These are phyloP conservation scores for Sterna hirundo DNA, from an alignment of 2,113 vertebrate species.

Conservation along the genomic window DNA sequence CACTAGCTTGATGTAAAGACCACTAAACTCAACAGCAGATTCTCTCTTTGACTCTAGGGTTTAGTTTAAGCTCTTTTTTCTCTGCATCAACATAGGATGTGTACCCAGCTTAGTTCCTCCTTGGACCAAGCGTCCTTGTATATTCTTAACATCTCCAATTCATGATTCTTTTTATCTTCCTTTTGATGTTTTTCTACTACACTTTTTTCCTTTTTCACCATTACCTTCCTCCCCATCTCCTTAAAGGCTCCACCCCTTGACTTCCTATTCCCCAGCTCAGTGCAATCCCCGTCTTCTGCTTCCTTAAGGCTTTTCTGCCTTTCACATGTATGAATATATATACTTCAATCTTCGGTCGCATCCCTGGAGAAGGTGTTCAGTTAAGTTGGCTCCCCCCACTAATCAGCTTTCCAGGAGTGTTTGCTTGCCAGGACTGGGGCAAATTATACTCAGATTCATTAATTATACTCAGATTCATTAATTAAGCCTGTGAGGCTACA, in stretches of 20 bases:
- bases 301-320: background rate
- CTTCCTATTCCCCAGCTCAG: background rate
- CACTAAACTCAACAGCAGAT: background rate
- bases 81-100: background rate
- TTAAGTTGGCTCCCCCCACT: background rate
- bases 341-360: background rate
- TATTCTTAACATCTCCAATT: background rate
- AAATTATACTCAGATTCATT: constrained; percentile 25
- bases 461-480: constrained; percentile 9
- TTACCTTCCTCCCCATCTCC: background rate
- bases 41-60: background rate
- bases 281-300: background rate
- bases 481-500: background rate
- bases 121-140: background rate
- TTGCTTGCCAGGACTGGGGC: background rate
- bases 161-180: background rate
- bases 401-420: background rate
- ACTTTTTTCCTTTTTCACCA: background rate
- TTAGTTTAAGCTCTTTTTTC: background rate
- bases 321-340: background rate
- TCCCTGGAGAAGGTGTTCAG: background rate
- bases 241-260: background rate
- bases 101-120: background rate
- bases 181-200: background rate
- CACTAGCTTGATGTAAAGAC: background rate